A percentile compares a stretch with the other conserved stretches of the same genome.
These are phyloP conservation scores for Telmatherina bonti DNA, from an alignment of 2,797 vertebrate genomes.

Conservation along the genomic window DNA sequence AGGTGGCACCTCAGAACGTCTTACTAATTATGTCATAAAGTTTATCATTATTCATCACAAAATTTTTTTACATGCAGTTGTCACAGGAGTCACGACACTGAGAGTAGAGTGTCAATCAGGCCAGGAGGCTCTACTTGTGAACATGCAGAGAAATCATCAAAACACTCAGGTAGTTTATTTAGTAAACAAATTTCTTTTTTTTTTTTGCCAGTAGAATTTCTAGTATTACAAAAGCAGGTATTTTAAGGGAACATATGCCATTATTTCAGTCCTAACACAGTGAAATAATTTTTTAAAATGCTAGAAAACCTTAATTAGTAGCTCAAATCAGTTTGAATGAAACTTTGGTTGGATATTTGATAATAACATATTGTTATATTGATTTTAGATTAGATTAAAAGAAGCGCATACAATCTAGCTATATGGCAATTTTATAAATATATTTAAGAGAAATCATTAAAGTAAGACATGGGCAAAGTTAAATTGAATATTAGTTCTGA, in stretches of 20 bases:
- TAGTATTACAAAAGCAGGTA: background rate
- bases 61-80: background rate
- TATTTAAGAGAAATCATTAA: no score
- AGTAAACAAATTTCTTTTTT: background rate
- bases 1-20: no score
- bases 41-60: background rate
- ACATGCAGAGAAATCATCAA: background rate
- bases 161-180: background rate
- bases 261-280: background rate
- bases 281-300: background rate
- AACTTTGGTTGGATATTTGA: no score
- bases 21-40: background rate
- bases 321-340: no score
- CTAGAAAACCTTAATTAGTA: background rate
- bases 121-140: conserved; percentile 1
- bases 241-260: background rate
- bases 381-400: no score
- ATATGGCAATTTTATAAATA: no score
- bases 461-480: no score
- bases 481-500: no score
- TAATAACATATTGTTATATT: no score
- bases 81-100: background rate
- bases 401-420: no score
- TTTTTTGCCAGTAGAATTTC: background rate
- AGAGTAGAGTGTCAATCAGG: background rate